phyloP scores from a whole-genome alignment of 2,113 vertebrate genomes.

The Pitta sordida region DNA sequence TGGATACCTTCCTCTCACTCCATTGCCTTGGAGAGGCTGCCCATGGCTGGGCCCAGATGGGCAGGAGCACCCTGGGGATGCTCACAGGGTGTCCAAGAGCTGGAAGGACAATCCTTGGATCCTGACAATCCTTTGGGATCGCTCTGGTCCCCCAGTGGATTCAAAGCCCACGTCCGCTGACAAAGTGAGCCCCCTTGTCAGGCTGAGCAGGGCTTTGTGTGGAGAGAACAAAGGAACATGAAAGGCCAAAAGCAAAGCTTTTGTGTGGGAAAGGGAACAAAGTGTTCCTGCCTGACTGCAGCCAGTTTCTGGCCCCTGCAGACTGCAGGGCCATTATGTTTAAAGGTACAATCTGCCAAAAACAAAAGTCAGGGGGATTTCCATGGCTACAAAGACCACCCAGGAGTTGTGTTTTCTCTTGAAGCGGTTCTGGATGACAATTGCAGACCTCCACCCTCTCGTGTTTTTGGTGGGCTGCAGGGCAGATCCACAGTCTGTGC shows the following conservation, averaged over 20 bases:
- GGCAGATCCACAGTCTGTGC: neutral
- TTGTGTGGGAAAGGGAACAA: conserved; percentile 41
- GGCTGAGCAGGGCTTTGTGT: neutral
- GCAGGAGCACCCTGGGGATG: neutral
- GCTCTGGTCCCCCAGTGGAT: neutral
- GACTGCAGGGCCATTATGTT: neutral
- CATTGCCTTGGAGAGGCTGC: neutral
- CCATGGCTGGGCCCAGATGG: neutral
- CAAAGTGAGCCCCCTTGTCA: neutral
- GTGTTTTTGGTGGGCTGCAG: neutral
- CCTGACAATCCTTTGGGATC: neutral
- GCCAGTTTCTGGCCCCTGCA: neutral
- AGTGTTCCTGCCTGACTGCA: neutral
- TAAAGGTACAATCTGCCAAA: conserved; percentile 24
- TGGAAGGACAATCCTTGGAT: neutral
- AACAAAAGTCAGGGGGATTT: conserved; percentile 18
- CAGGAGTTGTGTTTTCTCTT: neutral
- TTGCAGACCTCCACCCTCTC: neutral
- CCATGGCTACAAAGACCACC: conserved; percentile 32
- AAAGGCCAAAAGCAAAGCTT: conserved; percentile 30
- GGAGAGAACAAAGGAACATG: conserved; percentile 31
- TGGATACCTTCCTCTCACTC: neutral
- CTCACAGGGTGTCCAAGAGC: neutral
- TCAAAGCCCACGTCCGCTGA: neutral
- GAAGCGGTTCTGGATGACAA: neutral